These are phyloP conservation scores for Hyla sarda DNA, from an alignment of 2,113 vertebrate species.

Conservation along the genomic window DNA sequence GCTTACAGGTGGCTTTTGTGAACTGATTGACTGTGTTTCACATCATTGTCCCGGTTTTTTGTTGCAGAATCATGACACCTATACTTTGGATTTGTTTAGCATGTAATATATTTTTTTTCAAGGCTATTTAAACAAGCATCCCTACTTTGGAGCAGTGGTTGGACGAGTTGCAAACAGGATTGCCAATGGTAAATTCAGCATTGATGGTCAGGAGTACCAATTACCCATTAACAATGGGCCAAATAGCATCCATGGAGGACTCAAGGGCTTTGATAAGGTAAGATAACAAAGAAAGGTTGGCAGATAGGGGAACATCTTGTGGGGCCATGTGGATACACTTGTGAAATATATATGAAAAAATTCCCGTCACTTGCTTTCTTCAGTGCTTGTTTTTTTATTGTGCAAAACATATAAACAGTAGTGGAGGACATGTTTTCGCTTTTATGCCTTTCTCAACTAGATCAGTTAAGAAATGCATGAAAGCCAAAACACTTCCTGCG, in stretches of 20 bases:
- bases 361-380: too few relatives aligned
- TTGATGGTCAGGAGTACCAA: slow-evolving; percentile 80
- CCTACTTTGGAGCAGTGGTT: slow-evolving; percentile 86
- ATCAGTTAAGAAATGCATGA: too few relatives aligned
- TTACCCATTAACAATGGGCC: slow-evolving; percentile 87
- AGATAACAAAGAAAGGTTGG: too few relatives aligned
- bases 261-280: slow-evolving; percentile 92
- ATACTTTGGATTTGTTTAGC: too few relatives aligned
- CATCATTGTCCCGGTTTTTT: not conserved
- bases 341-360: too few relatives aligned
- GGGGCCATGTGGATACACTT: too few relatives aligned
- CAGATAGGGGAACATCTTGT: too few relatives aligned
- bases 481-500: too few relatives aligned
- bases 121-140: slow-evolving; percentile 86
- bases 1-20: not conserved
- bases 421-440: too few relatives aligned
- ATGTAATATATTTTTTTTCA: slow-evolving; percentile 31
- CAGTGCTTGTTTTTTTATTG: too few relatives aligned
- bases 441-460: too few relatives aligned
- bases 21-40: not conserved
- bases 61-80: not conserved
- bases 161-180: slow-evolving; percentile 94
- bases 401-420: too few relatives aligned
- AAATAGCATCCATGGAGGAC: slow-evolving; percentile 90
- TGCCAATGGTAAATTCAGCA: slow-evolving; percentile 77